Evolutionary conservation across 53 echinoderm and acorn worm genomes (phyloP).

Genomic region (Paracentrotus lividus): DNA sequence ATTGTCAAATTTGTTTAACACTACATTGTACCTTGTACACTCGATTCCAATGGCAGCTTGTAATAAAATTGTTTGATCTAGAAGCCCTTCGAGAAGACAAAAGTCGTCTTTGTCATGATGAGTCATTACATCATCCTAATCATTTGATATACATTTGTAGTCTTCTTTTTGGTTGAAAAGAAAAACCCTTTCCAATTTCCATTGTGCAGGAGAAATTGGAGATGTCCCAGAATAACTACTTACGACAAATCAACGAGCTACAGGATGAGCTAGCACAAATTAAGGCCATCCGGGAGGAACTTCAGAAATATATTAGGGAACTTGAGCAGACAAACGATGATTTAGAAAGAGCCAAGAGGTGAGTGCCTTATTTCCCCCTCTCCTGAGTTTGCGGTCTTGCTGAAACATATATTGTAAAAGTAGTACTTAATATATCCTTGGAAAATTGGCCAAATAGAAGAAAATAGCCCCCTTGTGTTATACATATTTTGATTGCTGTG

Average conservation of each 20-base stretch:
- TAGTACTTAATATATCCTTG: too few relatives aligned
- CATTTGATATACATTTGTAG: background rate
- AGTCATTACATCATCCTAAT: background rate
- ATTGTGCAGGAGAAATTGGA: constrained; percentile 90
- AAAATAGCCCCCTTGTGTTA: too few relatives aligned
- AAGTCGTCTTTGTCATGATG: background rate
- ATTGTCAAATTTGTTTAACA: too few relatives aligned
- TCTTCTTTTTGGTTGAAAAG: background rate
- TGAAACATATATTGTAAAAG: background rate
- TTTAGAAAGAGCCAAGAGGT: constrained; percentile 98
- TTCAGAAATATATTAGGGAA: constrained; percentile 98
- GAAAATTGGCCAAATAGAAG: too few relatives aligned
- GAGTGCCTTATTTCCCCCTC: constrained; percentile 35
- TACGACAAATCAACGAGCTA: constrained; percentile 93
- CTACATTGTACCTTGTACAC: too few relatives aligned
- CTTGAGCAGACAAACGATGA: constrained; percentile 98
- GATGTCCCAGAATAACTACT: constrained; percentile 91
- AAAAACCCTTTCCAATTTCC: constrained; percentile 37
- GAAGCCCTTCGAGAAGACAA: background rate
- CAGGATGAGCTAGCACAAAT: constrained; percentile 98
- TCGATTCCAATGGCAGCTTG: too few relatives aligned
- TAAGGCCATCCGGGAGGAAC: constrained; percentile 95
- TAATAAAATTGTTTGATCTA: too few relatives aligned
- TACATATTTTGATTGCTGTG: too few relatives aligned
- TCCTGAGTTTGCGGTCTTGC: background rate